Percentiles rank a stretch among this genome's conserved stretches.
phyloP scores from a whole-genome alignment of 2,113 vertebrate species.

The Rhipidura dahli region DNA sequence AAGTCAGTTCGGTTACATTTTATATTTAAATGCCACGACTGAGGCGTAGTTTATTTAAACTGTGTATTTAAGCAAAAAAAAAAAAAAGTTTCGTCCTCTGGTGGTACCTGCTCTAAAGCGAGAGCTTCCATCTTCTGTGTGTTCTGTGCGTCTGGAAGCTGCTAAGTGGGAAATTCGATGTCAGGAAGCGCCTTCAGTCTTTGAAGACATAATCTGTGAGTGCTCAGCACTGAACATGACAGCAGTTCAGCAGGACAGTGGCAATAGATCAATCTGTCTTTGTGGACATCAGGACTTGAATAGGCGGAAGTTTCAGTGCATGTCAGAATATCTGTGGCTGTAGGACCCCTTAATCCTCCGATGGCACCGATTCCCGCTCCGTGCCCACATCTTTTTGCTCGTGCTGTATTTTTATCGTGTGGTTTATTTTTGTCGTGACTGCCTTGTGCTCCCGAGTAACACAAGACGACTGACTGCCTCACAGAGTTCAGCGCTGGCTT shows the following conservation, averaged over 20 bases:
- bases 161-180: not conserved
- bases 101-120: not conserved
- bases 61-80: not conserved
- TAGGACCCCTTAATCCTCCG: not conserved
- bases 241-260: not conserved
- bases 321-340: accelerated
- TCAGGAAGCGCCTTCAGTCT: not conserved
- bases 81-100: not conserved
- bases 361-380: not conserved
- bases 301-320: not conserved
- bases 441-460: not conserved
- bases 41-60: not conserved
- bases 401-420: not conserved
- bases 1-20: not conserved
- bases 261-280: not conserved
- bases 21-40: not conserved
- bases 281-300: not conserved
- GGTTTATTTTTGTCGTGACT: slow-evolving; percentile 8
- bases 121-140: not conserved
- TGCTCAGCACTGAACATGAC: not conserved
- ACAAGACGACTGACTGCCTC: not conserved
- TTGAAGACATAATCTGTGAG: not conserved
- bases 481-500: not conserved
- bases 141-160: not conserved
- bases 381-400: not conserved